Conservation (phyloP, 2,888 invertebrate species). For the Agrotis ipsilon region DNA sequence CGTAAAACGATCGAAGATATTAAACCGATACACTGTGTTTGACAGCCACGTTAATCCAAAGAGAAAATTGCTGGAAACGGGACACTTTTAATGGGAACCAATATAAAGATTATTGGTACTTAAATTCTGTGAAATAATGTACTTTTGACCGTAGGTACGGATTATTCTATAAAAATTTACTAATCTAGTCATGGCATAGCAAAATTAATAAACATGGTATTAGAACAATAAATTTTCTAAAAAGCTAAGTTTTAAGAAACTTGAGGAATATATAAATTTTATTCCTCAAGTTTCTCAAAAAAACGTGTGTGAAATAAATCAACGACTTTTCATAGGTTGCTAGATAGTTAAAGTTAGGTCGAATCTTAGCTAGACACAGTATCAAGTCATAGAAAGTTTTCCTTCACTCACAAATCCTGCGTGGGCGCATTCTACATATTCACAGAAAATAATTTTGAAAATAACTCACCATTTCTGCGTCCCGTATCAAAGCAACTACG, state of each 20-base stretch:
- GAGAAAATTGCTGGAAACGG: background rate
- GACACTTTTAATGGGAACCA: conserved; percentile 1
- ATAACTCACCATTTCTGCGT: conserved; percentile 41
- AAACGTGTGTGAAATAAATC: background rate
- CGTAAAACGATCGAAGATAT: conserved; percentile 16
- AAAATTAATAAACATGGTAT: no score
- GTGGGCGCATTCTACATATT: conserved; percentile 33
- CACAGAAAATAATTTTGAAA: conserved; percentile 29
- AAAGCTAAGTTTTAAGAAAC: no score
- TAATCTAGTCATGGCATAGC: no score
- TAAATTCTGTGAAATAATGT: background rate
- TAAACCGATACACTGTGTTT: conserved; percentile 1
- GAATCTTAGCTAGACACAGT: background rate
- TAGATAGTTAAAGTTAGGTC: background rate
- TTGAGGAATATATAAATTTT: no score
- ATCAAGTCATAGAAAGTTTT: conserved; percentile 7
- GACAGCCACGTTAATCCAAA: conserved; percentile 11
- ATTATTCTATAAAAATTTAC: background rate
- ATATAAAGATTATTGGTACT: background rate
- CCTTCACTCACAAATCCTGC: conserved; percentile 20
- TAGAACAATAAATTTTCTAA: no score
- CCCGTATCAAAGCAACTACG: conserved; percentile 24
- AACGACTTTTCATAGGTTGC: background rate
- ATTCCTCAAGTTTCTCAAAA: background rate
- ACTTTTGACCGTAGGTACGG: background rate